Evolutionary conservation across 1,140 invertebrate genomes (phyloP), one percentile per base, ranked within the genome.

Genomic region (Aphelinus certus): DNA sequence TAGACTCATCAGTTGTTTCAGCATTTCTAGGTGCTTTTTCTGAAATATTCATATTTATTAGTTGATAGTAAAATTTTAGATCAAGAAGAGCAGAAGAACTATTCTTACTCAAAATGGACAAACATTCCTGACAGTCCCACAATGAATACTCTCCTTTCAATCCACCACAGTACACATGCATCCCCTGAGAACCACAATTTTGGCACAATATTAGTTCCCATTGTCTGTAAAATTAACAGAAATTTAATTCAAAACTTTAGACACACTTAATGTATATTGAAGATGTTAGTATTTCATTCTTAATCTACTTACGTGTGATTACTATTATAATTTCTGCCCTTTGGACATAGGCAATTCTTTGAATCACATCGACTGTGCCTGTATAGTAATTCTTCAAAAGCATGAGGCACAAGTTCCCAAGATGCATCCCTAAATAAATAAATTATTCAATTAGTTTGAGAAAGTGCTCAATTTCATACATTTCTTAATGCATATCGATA

Each of bases 361-460:
- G 89, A 89, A 84, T 92, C 90, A 83, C 92, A 93, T 9, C 82
- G 80, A 70, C 88, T 85, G 77, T 92, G 89, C 57, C 91, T 83
- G 73, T 91, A 88, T 0, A 90, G 81, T 49, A 93, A 83, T 64
- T 92, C 92, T 76, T 89, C 81, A 82, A 87, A 93, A 3, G 92
- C 91, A 85, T 92, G 89, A 43, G 91, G 91, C 65, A 91, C 92
- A 4, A 89, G 81, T 83, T 93, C 92, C 92, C 92, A 93, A 3
- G 91, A 90, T 7, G 92, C 92, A 88, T 93, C 92, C 81, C 91
- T 92, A 79, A 76, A 79, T 71, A 79, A 68, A 65, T 5, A n/a
- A 69, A 53, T 2, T 6, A 58, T 26, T 26, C 26, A 56, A 46
- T 63, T 56, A 70, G 43, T 45, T 26, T 6, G 4, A 53, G 51